Conservation (phyloP, 1,140 invertebrate genomes). For the Sminthurinus signatus region DNA sequence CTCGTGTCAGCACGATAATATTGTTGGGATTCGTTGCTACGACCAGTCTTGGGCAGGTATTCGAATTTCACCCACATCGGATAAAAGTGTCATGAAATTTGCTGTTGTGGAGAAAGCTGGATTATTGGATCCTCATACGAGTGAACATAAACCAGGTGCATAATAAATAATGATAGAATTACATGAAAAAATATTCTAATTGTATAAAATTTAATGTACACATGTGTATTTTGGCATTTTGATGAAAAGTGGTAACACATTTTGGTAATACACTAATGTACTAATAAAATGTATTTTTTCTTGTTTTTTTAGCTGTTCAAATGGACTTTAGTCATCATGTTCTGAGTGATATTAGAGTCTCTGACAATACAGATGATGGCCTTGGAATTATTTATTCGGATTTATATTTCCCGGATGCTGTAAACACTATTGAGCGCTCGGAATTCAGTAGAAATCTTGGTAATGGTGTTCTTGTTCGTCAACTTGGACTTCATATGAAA, state of each 20-base stretch:
- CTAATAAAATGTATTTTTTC: too few relatives aligned
- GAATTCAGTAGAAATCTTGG: slow-evolving; percentile 79
- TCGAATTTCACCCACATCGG: slow-evolving; percentile 76
- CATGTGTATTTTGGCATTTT: too few relatives aligned
- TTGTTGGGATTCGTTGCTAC: slow-evolving; percentile 73
- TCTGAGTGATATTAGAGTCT: slow-evolving; percentile 71
- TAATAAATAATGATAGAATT: slow-evolving; percentile 9
- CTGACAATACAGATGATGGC: slow-evolving; percentile 78
- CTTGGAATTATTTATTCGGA: slow-evolving; percentile 82
- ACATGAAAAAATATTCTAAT: too few relatives aligned
- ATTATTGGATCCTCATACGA: slow-evolving; percentile 84
- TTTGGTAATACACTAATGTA: too few relatives aligned
- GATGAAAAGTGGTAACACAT: too few relatives aligned
- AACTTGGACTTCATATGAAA: slow-evolving; percentile 71
- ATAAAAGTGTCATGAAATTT: slow-evolving; percentile 78
- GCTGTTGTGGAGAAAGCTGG: slow-evolving; percentile 86
- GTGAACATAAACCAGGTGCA: slow-evolving; percentile 71
- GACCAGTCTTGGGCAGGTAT: slow-evolving; percentile 88
- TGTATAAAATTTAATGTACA: too few relatives aligned
- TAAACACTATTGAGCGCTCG: slow-evolving; percentile 79
- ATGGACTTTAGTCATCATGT: slow-evolving; percentile 93
- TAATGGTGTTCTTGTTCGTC: slow-evolving; percentile 81
- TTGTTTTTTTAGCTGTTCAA: slow-evolving; percentile 63
- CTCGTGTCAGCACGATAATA: slow-evolving; percentile 77
- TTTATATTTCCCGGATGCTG: slow-evolving; percentile 73